phyloP scores from a whole-genome alignment of 2,888 invertebrate genomes.

The Thymelicus sylvestris region DNA sequence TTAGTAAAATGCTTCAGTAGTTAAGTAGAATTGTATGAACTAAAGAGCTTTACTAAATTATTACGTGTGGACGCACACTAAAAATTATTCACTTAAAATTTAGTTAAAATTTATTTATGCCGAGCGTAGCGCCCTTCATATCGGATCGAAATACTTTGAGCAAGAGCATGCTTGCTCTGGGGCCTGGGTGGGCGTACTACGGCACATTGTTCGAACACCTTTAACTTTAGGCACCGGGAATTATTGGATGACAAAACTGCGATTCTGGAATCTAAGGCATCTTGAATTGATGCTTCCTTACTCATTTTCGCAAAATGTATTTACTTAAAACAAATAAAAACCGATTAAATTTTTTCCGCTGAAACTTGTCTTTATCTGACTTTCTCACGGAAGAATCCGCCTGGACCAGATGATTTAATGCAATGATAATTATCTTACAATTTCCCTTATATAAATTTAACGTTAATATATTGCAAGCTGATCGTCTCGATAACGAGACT shows the following conservation, averaged over 20 bases:
- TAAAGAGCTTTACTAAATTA: too few species aligned
- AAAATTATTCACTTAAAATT: too few species aligned
- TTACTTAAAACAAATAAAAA: not conserved
- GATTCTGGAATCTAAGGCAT: too few species aligned
- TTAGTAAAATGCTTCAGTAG: too few species aligned
- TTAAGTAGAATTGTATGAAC: too few species aligned
- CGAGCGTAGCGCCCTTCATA: not conserved
- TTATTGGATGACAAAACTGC: too few species aligned
- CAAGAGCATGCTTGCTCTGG: not conserved
- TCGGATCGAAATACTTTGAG: not conserved
- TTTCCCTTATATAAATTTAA: not conserved
- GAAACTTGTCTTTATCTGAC: not conserved
- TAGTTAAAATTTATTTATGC: too few species aligned
- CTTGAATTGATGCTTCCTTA: too few species aligned
- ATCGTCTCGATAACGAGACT: conserved; percentile 9
- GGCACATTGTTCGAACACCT: not conserved
- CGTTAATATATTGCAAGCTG: not conserved
- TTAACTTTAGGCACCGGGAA: too few species aligned
- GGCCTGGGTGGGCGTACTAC: not conserved
- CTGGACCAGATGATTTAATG: not conserved
- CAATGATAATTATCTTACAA: not conserved
- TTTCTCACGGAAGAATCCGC: not conserved
- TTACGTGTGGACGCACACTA: too few species aligned
- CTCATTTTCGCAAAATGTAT: too few species aligned
- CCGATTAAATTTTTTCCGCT: not conserved